Evolutionary conservation across 2,888 invertebrate species (phyloP).

Genomic region (Helleia helle): DNA sequence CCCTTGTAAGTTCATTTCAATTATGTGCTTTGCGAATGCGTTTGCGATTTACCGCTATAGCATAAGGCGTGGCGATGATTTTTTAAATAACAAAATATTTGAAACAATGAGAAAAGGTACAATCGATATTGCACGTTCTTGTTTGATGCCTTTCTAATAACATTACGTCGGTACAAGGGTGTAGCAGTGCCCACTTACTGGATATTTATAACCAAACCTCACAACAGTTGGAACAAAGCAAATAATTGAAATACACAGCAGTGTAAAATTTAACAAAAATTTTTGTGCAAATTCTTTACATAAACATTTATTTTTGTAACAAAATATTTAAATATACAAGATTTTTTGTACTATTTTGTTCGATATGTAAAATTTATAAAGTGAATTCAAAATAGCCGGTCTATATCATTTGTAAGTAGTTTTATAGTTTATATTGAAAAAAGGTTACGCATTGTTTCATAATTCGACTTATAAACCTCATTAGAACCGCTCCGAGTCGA

Average conservation of each 20-base stretch:
- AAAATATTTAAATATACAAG: too few species aligned
- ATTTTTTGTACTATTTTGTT: too few species aligned
- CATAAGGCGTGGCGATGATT: not conserved
- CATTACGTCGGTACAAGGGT: conserved; percentile 29
- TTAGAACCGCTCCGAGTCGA: conserved; percentile 36
- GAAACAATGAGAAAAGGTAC: conserved; percentile 16
- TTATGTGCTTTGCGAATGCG: conserved; percentile 51
- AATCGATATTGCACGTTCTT: conserved; percentile 19
- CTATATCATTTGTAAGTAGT: too few species aligned
- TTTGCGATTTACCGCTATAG: conserved; percentile 37
- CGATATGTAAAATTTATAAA: too few species aligned
- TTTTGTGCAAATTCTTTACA: too few species aligned
- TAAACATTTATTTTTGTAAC: too few species aligned
- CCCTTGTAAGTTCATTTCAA: conserved; percentile 42
- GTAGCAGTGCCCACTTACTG: conserved; percentile 9
- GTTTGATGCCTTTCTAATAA: conserved; percentile 49
- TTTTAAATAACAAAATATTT: not conserved
- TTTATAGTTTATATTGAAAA: too few species aligned
- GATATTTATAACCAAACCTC: not conserved
- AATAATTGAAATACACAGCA: not conserved
- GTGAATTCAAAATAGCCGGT: too few species aligned
- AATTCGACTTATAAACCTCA: conserved; percentile 46
- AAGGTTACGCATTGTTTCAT: conserved; percentile 32
- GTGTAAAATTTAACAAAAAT: too few species aligned
- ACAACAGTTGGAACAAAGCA: not conserved